These are phyloP conservation scores for Bombus confusus DNA, from an alignment of 1,140 invertebrate species.

Conservation along the genomic window DNA sequence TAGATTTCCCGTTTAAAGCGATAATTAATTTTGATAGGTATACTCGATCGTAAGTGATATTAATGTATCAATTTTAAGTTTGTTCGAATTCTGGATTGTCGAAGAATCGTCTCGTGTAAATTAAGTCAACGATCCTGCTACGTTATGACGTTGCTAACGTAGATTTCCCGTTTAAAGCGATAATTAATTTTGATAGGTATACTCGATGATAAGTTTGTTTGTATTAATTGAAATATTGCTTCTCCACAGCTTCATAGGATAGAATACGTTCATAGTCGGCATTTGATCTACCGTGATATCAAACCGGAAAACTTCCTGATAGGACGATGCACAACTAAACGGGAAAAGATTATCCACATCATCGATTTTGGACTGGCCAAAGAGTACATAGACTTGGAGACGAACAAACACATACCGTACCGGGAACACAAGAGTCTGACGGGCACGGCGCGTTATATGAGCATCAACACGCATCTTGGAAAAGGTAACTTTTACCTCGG, in stretches of 20 bases:
- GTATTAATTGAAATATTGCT: neutral
- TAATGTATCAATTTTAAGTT: neutral
- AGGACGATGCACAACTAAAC: slow-evolving; percentile 97
- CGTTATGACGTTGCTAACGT: neutral
- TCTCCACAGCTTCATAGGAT: slow-evolving; percentile 93
- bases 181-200: neutral
- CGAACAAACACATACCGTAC: slow-evolving; percentile 99
- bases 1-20: neutral
- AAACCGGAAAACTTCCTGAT: slow-evolving; percentile 99
- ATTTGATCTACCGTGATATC: slow-evolving; percentile 99
- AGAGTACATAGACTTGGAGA: slow-evolving; percentile 99
- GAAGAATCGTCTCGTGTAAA: neutral
- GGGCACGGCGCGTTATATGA: slow-evolving; percentile 99
- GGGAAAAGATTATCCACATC: slow-evolving; percentile 99
- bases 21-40: neutral
- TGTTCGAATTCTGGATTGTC: too few relatives aligned
- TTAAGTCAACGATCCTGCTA: neutral
- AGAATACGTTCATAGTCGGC: slow-evolving; percentile 99
- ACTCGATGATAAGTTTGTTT: neutral
- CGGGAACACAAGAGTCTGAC: slow-evolving; percentile 99
- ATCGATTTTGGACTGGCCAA: slow-evolving; percentile 99
- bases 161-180: neutral
- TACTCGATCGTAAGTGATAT: slow-evolving; percentile 15
- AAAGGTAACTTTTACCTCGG: slow-evolving; percentile 87
- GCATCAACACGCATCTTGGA: slow-evolving; percentile 99